Conservation (phyloP, 2,888 invertebrate species). For the Leptopilina syphax region DNA sequence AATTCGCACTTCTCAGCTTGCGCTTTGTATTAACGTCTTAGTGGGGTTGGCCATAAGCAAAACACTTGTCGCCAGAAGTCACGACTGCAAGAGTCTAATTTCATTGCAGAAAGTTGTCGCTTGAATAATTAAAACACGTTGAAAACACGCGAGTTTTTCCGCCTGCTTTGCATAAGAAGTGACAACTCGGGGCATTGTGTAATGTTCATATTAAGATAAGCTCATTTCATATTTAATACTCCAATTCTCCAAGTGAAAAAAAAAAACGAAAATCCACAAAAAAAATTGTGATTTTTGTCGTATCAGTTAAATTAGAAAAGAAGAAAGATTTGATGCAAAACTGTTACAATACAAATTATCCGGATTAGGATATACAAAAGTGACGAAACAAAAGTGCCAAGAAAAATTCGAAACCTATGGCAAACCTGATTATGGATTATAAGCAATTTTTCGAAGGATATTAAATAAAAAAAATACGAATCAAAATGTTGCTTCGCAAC, state of each 20-base stretch:
- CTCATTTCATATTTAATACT: background rate
- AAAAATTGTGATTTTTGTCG: too few species aligned
- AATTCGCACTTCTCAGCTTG: background rate
- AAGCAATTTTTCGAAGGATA: too few species aligned
- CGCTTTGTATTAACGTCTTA: constrained; percentile 45
- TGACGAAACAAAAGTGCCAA: too few species aligned
- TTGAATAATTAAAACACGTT: constrained; percentile 74
- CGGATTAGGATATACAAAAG: too few species aligned
- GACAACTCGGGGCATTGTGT: background rate
- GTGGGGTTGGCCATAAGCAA: constrained; percentile 66
- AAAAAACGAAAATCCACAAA: background rate
- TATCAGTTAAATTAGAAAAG: too few species aligned
- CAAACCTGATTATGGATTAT: too few species aligned
- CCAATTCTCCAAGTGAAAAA: background rate
- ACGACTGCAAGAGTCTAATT: constrained; percentile 71
- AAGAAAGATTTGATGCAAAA: too few species aligned
- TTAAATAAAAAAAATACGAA: too few species aligned
- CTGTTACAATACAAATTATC: too few species aligned
- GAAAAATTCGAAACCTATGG: too few species aligned
- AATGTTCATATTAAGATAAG: background rate
- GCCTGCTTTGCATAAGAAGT: constrained; percentile 71
- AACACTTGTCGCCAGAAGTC: constrained; percentile 72
- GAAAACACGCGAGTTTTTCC: constrained; percentile 71
- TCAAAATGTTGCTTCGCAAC: too few species aligned
- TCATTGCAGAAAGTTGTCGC: constrained; percentile 74